These are phyloP conservation scores for Eilema griseolum DNA, from an alignment of 2,888 invertebrate genomes.

Conservation along the genomic window DNA sequence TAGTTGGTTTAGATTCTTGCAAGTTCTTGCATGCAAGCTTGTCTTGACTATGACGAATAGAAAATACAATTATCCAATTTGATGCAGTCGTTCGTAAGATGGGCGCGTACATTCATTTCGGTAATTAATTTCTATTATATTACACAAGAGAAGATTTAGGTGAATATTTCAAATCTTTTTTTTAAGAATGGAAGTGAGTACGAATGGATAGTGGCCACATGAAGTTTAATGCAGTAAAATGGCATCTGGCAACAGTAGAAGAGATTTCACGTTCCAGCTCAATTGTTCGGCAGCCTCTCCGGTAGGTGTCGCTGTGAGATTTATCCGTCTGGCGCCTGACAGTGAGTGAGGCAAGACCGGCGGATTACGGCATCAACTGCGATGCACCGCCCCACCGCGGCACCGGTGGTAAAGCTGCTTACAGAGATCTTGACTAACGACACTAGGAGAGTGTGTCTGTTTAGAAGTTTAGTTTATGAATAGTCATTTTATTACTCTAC, in stretches of 20 bases:
- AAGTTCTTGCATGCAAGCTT: no score
- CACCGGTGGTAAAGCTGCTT: neutral
- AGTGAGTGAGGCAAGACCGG: conserved; percentile 60
- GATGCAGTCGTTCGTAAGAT: no score
- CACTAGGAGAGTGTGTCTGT: neutral
- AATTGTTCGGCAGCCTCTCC: neutral
- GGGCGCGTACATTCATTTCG: no score
- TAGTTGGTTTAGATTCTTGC: no score
- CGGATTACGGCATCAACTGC: conserved; percentile 43
- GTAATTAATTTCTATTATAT: no score
- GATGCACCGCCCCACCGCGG: conserved; percentile 14
- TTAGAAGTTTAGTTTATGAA: neutral
- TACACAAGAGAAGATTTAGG: no score
- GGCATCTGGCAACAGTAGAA: neutral
- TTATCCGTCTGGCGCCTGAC: conserved; percentile 66
- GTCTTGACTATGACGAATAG: no score
- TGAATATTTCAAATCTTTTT: no score
- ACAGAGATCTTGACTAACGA: neutral
- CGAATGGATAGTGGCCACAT: neutral
- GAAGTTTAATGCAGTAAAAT: neutral
- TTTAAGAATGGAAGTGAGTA: no score
- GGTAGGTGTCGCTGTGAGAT: conserved; percentile 53
- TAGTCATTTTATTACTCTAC: no score
- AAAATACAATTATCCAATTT: no score
- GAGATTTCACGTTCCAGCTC: neutral